phyloP scores from a whole-genome alignment of 2,113 vertebrate genomes.

The Azemiops feae region DNA sequence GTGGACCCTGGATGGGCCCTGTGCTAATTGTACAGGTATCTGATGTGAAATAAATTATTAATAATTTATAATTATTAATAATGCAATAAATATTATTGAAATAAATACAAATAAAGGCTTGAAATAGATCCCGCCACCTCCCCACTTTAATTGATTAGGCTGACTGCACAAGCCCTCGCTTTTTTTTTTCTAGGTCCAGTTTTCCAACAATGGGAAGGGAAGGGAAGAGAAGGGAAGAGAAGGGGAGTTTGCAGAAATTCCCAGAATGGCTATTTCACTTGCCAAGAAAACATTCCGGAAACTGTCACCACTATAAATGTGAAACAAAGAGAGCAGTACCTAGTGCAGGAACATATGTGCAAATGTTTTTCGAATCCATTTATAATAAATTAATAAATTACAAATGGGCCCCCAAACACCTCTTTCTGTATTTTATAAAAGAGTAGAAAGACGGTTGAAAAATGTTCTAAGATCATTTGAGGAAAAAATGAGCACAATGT shows the following conservation, averaged over 20 bases:
- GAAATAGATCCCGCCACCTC: background rate
- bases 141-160: background rate
- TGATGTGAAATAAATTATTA: no score
- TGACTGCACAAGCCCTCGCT: background rate
- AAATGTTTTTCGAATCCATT: conserved; percentile 55
- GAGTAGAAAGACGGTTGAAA: conserved; percentile 41
- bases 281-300: conserved; percentile 53
- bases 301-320: conserved; percentile 50
- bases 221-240: background rate
- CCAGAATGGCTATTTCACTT: conserved; percentile 24
- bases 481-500: background rate
- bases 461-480: conserved; percentile 45
- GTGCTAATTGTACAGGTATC: no score
- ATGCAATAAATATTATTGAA: background rate
- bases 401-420: conserved; percentile 44
- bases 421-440: conserved; percentile 37
- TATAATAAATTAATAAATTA: conserved; percentile 29
- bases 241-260: conserved; percentile 17
- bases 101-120: background rate
- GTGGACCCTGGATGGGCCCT: no score
- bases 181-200: background rate
- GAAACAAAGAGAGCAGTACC: conserved; percentile 23
- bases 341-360: conserved; percentile 37
- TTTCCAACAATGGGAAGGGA: background rate
- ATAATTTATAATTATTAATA: no score